Conservation (phyloP, 92 coral and sea anemone species). For the Parazoanthus atlanticus region DNA sequence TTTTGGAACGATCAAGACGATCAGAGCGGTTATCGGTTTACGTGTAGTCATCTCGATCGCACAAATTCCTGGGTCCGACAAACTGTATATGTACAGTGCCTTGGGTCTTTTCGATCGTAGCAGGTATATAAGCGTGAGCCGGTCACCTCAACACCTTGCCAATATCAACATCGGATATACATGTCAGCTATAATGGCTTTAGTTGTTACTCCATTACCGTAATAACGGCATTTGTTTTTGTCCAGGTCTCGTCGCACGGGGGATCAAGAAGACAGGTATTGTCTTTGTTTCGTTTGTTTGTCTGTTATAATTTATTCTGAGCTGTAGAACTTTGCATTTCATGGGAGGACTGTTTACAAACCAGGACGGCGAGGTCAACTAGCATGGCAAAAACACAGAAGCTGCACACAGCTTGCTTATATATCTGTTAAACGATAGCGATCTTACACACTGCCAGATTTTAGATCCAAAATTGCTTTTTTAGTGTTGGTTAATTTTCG, state of each 20-base stretch:
- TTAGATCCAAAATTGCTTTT: background rate
- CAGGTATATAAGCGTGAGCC: background rate
- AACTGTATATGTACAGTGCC: too few relatives aligned
- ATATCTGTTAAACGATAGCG: too few relatives aligned
- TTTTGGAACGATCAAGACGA: too few relatives aligned
- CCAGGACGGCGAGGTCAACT: too few relatives aligned
- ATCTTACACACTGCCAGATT: background rate
- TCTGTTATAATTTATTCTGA: background rate
- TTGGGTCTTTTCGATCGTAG: too few relatives aligned
- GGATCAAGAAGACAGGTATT: conserved; percentile 97
- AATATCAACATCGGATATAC: background rate
- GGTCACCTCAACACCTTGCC: background rate
- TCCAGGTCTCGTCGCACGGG: conserved; percentile 94
- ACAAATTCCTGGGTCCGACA: too few relatives aligned
- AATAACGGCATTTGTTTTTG: background rate
- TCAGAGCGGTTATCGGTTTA: too few relatives aligned
- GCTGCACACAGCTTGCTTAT: too few relatives aligned
- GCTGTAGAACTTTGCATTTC: background rate
- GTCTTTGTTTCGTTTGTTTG: background rate
- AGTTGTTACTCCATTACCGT: background rate
- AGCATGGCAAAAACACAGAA: too few relatives aligned
- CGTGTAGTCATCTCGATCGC: too few relatives aligned
- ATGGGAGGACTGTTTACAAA: too few relatives aligned
- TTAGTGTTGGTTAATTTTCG: background rate
- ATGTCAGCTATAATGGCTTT: background rate